Conservation (phyloP, 2,113 vertebrate species). For the Sciurus niger region DNA sequence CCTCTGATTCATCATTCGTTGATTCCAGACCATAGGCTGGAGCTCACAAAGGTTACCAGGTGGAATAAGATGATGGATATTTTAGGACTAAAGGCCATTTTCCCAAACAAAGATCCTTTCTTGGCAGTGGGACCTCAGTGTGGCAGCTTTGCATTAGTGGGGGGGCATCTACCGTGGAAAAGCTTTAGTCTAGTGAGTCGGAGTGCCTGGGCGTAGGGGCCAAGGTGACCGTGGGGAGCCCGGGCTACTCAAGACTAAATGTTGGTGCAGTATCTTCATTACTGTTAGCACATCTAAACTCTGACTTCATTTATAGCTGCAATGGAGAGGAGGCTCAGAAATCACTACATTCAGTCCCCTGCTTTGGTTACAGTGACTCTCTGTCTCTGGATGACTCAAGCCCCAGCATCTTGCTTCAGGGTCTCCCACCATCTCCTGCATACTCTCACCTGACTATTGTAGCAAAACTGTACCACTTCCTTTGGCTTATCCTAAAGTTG, state of each 20-base stretch:
- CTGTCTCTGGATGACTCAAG: background rate
- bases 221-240: background rate
- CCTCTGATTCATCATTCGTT: background rate
- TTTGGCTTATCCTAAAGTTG: background rate
- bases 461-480: background rate
- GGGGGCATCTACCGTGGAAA: background rate
- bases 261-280: background rate
- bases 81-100: slow-evolving; percentile 51
- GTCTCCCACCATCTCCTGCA: background rate
- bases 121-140: background rate
- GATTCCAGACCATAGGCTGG: background rate
- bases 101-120: slow-evolving; percentile 54
- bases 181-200: background rate
- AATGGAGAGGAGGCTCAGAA: background rate
- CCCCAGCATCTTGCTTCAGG: background rate
- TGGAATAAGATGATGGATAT: background rate
- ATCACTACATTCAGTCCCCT: background rate
- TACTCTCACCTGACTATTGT: background rate
- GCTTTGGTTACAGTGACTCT: background rate
- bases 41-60: background rate
- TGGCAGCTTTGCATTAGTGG: background rate
- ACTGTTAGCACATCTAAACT: background rate
- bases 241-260: background rate
- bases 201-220: background rate
- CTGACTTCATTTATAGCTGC: background rate